Base-by-base conservation (phyloP, 2,797 vertebrate genomes). In the Meriones psammophilus region DNA sequence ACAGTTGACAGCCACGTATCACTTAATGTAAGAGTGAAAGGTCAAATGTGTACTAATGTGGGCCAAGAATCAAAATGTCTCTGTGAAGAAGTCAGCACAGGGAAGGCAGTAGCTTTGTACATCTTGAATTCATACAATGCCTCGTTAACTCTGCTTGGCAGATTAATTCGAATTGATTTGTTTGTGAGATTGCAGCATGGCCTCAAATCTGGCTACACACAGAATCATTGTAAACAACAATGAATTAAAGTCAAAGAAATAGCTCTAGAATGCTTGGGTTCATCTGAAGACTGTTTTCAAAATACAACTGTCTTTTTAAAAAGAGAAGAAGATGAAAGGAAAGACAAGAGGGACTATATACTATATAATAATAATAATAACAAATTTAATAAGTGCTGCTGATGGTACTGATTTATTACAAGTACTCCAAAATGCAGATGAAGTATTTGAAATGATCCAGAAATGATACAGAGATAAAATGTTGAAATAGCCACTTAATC, bases 91-190 rank as follows among this genome's bases (percentile, higher is more conserved):
- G 73, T 64, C 84, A 94, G 96, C 86, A 60, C 56, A 66, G 95
- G 96, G 91, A 95, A 89, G 46, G 24, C 28, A 62, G 56, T 17
- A 62, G 24, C 39, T 86, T 92, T 73, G 68, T 94, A n/a, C 84
- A 80, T 91, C 76, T 90, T 50, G 42, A 96, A 96, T 97, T 96
- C 71, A 77, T 95, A 88, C 62, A 93, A 91, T 96, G 91, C 89
- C 87, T 97, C 26, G 0, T 98, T 97, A 97, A 96, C 80, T 95
- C 81, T 86, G 81, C 77, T 90, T 96, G 92, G 91, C 77, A 97
- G 97, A 96, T 97, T 97, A 97, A 96, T 97, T 97, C 94, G 97
- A 92, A 97, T 94, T 89, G 94, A 97, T 96, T 95, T 96, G 91
- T 96, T 96, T 97, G 92, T 94, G 85, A 96, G 89, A 97, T 33